Conservation (phyloP, 2,888 invertebrate genomes). For the Entomobrya proxima region DNA sequence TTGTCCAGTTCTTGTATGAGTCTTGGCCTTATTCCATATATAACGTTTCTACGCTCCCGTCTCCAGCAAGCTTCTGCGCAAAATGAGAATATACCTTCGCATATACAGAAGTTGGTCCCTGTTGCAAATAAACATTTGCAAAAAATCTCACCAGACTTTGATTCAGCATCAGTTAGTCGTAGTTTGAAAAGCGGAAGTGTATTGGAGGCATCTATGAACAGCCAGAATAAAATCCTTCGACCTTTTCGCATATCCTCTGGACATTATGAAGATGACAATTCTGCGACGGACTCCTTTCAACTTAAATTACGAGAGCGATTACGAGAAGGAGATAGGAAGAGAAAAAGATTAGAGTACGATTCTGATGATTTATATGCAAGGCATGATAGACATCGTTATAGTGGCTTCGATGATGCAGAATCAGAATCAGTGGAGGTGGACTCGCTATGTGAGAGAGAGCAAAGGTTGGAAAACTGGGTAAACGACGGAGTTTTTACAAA, state of each 20-base stretch:
- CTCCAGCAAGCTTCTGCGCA: slow-evolving; percentile 13
- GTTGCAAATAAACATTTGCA: not conserved
- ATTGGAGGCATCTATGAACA: slow-evolving; percentile 27
- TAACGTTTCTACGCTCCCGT: not conserved
- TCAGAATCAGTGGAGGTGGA: slow-evolving; percentile 13
- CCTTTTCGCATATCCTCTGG: slow-evolving; percentile 35
- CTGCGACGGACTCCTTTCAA: not conserved
- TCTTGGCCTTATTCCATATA: slow-evolving; percentile 37
- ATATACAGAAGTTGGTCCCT: slow-evolving; percentile 31
- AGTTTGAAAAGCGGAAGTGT: slow-evolving; percentile 45
- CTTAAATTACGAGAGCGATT: not conserved
- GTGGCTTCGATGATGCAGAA: not conserved
- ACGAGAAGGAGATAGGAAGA: slow-evolving; percentile 45
- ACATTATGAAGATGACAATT: slow-evolving; percentile 17
- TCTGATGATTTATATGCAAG: slow-evolving; percentile 11
- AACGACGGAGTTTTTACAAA: slow-evolving; percentile 23
- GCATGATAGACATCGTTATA: not conserved
- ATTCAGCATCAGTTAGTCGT: slow-evolving; percentile 28
- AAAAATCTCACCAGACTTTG: slow-evolving; percentile 59
- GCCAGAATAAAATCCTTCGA: slow-evolving; percentile 44
- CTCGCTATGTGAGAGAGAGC: slow-evolving; percentile 37
- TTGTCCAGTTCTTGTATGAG: not conserved
- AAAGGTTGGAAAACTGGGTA: slow-evolving; percentile 48
- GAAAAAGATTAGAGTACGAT: slow-evolving; percentile 44
- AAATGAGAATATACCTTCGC: slow-evolving; percentile 51